phyloP scores from a whole-genome alignment of 2,113 vertebrate genomes.

The Odocoileus virginianus region DNA sequence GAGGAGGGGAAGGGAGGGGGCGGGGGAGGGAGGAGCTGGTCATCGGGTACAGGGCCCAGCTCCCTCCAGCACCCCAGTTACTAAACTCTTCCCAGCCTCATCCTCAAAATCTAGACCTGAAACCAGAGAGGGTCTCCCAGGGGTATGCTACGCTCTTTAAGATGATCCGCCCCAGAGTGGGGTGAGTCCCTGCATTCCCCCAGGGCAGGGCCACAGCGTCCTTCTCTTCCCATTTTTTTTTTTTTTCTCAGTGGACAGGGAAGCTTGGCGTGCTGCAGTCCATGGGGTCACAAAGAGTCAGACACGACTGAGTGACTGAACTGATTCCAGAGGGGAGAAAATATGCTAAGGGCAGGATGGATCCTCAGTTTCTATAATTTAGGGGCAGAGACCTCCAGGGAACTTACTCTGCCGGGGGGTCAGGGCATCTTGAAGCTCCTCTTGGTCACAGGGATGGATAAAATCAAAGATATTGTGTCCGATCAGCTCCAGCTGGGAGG shows the following conservation, averaged over 20 bases:
- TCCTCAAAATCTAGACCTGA: neutral
- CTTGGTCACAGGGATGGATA: conserved; percentile 90
- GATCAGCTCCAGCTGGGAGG: conserved; percentile 86
- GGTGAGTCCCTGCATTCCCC: neutral
- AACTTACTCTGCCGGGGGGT: conserved; percentile 82
- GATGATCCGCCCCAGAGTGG: rapidly evolving
- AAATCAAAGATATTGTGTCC: conserved; percentile 91
- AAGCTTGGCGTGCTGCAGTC: neutral
- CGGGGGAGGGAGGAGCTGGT: neutral
- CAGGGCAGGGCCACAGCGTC: neutral
- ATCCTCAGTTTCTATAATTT: neutral
- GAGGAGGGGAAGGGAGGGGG: neutral
- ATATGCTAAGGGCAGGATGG: neutral
- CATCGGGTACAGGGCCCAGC: neutral
- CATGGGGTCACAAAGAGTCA: neutral
- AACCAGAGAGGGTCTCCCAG: neutral
- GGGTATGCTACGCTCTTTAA: neutral
- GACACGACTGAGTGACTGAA: neutral
- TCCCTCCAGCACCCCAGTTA: neutral
- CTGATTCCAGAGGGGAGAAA: neutral
- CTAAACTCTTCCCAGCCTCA: neutral
- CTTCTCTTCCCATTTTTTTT: neutral
- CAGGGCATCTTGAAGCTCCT: conserved; percentile 89
- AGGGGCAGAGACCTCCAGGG: neutral
- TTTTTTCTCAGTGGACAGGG: neutral